These are phyloP conservation scores for Fistularia tabacaria DNA, from an alignment of 2,797 vertebrate species.

Conservation along the genomic window DNA sequence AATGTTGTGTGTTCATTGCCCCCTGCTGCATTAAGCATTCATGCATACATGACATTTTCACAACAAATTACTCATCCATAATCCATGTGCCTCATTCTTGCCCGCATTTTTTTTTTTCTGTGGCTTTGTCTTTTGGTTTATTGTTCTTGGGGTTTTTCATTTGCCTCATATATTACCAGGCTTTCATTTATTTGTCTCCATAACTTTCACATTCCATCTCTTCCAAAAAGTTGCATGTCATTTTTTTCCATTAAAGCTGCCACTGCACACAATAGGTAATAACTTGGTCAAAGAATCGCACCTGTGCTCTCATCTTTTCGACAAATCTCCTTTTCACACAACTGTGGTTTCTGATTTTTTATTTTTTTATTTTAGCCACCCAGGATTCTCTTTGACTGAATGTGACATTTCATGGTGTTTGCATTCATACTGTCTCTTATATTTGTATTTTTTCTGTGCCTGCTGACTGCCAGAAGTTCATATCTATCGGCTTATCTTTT, in stretches of 20 bases:
- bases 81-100: slow-evolving; percentile 6
- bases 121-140: slow-evolving; percentile 19
- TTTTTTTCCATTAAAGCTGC: slow-evolving; percentile 58
- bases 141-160: slow-evolving; percentile 35
- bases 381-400: slow-evolving; percentile 6
- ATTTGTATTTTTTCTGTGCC: neutral
- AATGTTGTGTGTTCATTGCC: no score
- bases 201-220: slow-evolving; percentile 37
- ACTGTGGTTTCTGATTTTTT: slow-evolving; percentile 7
- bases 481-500: neutral
- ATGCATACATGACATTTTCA: no score
- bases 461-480: neutral
- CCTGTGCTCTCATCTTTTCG: slow-evolving; percentile 53
- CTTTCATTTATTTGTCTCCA: slow-evolving; percentile 33
- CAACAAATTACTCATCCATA: no score
- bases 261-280: slow-evolving; percentile 55
- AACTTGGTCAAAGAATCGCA: slow-evolving; percentile 51
- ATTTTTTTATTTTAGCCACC: slow-evolving; percentile 5
- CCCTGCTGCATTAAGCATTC: no score
- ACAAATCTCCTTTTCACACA: slow-evolving; percentile 15
- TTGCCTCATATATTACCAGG: slow-evolving; percentile 28
- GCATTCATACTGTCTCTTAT: neutral
- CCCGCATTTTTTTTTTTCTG: slow-evolving; percentile 4
- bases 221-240: slow-evolving; percentile 39
- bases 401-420: neutral